phyloP scores from a whole-genome alignment of 2,797 vertebrate species.

The Cossypha polioptera region DNA sequence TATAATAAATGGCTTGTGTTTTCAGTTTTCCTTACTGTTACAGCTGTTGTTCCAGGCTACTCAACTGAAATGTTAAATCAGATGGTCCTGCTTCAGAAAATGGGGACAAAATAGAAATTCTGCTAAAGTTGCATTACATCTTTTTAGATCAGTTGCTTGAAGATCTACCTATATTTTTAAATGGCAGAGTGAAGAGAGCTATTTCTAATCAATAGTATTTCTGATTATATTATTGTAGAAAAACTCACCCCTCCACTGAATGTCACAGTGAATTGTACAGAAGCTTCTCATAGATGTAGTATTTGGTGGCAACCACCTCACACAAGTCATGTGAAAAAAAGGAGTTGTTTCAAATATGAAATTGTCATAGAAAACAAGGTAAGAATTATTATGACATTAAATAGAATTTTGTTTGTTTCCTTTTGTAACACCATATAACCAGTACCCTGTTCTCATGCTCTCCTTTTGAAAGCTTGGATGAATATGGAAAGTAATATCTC shows the following conservation, averaged over 20 bases:
- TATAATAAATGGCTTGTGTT: not conserved
- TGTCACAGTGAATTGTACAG: conserved; percentile 37
- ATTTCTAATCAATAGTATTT: not conserved
- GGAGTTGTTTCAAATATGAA: conserved; percentile 14
- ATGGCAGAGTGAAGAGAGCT: not conserved
- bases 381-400: not conserved
- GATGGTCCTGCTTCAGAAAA: not conserved
- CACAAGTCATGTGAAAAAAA: not conserved
- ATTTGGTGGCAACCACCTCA: conserved; percentile 39
- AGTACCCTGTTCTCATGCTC: not conserved
- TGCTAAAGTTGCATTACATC: not conserved
- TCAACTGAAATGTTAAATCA: not conserved
- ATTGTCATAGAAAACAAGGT: conserved; percentile 45
- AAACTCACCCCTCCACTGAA: conserved; percentile 55
- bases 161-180: not conserved
- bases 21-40: not conserved
- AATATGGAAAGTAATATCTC: not conserved
- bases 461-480: not conserved
- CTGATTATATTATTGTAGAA: conserved; percentile 23
- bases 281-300: not conserved
- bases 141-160: not conserved
- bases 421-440: not conserved
- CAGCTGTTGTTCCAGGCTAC: not conserved
- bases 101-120: not conserved
- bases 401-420: not conserved